Conservation (phyloP, 2,113 vertebrate genomes). For the Callocephalon fimbriatum region DNA sequence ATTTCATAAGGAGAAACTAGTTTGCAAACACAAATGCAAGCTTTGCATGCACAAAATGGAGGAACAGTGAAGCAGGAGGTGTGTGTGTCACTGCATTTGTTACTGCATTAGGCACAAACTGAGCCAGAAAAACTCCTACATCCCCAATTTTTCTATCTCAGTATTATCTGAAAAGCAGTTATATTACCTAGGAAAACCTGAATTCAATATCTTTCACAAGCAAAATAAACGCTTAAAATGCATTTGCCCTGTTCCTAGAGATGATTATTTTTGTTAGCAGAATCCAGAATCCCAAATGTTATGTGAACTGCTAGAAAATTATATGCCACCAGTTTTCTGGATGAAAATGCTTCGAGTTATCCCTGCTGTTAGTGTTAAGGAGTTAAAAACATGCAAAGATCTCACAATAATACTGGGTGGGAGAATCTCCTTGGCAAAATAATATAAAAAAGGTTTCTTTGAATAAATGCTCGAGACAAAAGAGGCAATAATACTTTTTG, state of each 20-base stretch:
- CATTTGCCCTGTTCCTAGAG: neutral
- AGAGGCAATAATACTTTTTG: neutral
- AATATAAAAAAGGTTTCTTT: neutral
- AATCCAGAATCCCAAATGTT: neutral
- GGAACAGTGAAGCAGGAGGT: neutral
- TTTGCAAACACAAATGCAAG: neutral
- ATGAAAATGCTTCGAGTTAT: neutral
- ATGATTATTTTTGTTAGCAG: neutral
- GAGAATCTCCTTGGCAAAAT: neutral
- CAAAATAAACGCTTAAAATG: neutral
- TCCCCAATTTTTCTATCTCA: neutral
- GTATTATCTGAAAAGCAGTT: neutral
- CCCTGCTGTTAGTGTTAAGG: neutral
- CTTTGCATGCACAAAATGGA: conserved; percentile 30
- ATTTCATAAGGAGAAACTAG: neutral
- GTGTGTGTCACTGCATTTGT: neutral
- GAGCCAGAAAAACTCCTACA: neutral
- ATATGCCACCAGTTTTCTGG: neutral
- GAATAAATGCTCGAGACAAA: neutral
- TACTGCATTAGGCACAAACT: neutral
- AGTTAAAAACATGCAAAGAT: neutral
- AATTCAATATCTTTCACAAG: neutral
- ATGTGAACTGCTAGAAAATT: neutral
- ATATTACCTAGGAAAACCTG: neutral
- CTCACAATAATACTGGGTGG: neutral